Percentiles rank a stretch among this genome's conserved stretches.
Conservation (phyloP, 2,797 vertebrate species). For the Buphagus erythrorhynchus region DNA sequence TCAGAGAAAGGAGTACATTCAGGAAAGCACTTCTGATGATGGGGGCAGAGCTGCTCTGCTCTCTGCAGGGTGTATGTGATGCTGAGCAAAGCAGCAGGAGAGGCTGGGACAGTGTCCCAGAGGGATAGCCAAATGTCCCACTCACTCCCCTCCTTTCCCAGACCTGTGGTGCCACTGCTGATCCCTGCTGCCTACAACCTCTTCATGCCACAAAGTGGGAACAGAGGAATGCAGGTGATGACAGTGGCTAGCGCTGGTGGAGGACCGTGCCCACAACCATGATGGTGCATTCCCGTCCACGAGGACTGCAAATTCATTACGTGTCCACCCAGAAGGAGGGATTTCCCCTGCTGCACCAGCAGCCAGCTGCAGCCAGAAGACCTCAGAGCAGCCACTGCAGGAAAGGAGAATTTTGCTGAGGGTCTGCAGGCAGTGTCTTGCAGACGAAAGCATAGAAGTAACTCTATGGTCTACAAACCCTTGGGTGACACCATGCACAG, state of each 20-base stretch:
- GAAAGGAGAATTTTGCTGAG: background rate
- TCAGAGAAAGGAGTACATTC: conserved; percentile 66
- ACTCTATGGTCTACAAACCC: background rate
- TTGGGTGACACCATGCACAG: rapidly evolving
- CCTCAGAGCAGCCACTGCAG: background rate
- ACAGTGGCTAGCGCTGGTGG: rapidly evolving
- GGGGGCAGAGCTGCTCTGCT: background rate
- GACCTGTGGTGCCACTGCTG: rapidly evolving
- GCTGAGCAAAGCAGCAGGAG: background rate
- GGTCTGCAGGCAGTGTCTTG: background rate
- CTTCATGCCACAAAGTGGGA: rapidly evolving
- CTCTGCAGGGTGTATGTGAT: background rate
- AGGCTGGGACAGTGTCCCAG: background rate
- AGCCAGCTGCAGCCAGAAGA: too few species aligned
- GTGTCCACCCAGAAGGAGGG: rapidly evolving
- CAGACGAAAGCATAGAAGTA: background rate
- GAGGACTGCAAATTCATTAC: background rate
- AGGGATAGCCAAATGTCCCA: rapidly evolving
- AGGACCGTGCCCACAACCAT: background rate
- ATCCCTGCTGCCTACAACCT: background rate
- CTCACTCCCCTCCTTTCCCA: background rate
- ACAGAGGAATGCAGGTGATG: background rate
- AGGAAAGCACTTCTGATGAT: background rate
- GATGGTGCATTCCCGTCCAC: rapidly evolving
- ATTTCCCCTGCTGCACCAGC: background rate